Evolutionary conservation across 2,888 invertebrate species (phyloP).

Genomic region (Eledona agricola): DNA sequence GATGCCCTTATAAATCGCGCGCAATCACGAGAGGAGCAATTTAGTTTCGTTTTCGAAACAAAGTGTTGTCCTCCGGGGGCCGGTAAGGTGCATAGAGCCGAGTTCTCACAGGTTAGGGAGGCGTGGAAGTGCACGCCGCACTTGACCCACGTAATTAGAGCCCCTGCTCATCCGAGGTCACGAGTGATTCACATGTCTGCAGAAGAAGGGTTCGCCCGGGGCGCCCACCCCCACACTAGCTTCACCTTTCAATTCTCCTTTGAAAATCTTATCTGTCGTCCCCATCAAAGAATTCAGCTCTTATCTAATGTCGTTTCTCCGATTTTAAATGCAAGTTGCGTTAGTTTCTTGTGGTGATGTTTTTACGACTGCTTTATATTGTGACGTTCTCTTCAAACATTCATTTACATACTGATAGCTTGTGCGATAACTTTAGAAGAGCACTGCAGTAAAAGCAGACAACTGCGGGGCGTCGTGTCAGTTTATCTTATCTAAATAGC

Average conservation of each 20-base stretch:
- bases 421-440: slow-evolving; percentile 16
- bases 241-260: neutral
- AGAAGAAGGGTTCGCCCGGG: slow-evolving; percentile 8
- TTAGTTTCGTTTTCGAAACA: slow-evolving; percentile 35
- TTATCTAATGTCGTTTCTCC: slow-evolving; percentile 21
- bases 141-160: slow-evolving; percentile 60
- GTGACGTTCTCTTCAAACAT: slow-evolving; percentile 22
- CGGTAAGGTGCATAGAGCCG: slow-evolving; percentile 46
- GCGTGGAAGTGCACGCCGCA: slow-evolving; percentile 58
- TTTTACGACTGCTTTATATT: slow-evolving; percentile 29
- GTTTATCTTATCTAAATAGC: slow-evolving; percentile 23
- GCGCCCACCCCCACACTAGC: slow-evolving; percentile 14
- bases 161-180: slow-evolving; percentile 53
- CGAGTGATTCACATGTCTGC: slow-evolving; percentile 47
- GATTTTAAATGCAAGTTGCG: slow-evolving; percentile 32
- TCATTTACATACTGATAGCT: slow-evolving; percentile 31
- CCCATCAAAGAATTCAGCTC: slow-evolving; percentile 9
- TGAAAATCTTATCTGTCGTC: neutral
- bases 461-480: slow-evolving; percentile 1
- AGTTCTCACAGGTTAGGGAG: slow-evolving; percentile 56
- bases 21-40: slow-evolving; percentile 39
- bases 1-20: slow-evolving; percentile 44
- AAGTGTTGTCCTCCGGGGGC: slow-evolving; percentile 48
- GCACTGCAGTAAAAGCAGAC: slow-evolving; percentile 9
- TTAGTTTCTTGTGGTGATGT: slow-evolving; percentile 21